phyloP scores from a whole-genome alignment of 2,797 vertebrate genomes.

The Morus bassanus region DNA sequence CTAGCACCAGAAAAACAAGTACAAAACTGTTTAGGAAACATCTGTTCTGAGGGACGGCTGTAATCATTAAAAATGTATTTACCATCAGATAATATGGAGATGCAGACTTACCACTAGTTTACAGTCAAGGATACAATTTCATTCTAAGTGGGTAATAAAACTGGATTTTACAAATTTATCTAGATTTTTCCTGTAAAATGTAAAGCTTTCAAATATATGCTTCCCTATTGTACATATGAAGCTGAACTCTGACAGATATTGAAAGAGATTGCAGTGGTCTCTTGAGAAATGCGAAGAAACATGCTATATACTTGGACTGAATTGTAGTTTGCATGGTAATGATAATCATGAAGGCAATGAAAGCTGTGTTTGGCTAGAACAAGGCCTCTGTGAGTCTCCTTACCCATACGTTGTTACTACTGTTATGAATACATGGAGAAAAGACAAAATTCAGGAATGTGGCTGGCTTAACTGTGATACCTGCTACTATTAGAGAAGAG shows the following conservation, averaged over 20 bases:
- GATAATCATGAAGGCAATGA: neutral
- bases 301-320: neutral
- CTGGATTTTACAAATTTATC: neutral
- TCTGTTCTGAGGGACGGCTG: slow-evolving; percentile 31
- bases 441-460: neutral
- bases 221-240: neutral
- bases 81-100: slow-evolving; percentile 32
- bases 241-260: neutral
- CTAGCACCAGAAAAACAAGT: slow-evolving; percentile 3
- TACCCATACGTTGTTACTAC: neutral
- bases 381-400: neutral
- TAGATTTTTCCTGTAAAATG: neutral
- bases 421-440: neutral
- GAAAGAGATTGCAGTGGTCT: neutral
- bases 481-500: neutral
- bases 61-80: slow-evolving; percentile 66
- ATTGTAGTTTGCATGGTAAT: neutral
- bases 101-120: slow-evolving; percentile 37
- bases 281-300: neutral
- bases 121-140: neutral
- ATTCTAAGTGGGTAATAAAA: slow-evolving; percentile 20
- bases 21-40: slow-evolving; percentile 52
- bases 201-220: neutral
- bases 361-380: neutral
- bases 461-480: neutral